These are phyloP conservation scores for Sylvilagus floridanus DNA, from an alignment of 2,797 vertebrate species.

Conservation along the genomic window DNA sequence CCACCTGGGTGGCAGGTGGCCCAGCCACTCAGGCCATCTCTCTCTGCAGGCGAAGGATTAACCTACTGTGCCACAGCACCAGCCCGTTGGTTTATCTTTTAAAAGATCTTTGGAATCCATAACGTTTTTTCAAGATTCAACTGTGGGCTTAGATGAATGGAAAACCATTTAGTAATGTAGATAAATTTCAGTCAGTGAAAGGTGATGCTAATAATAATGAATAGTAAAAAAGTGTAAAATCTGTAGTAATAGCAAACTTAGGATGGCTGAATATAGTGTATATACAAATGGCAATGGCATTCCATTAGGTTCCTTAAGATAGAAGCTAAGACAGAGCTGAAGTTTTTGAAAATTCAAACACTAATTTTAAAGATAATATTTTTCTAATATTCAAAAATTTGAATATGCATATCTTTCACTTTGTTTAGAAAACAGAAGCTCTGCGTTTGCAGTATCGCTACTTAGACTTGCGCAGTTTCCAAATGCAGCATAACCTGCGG, in stretches of 20 bases:
- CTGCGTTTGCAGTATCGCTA: slow-evolving; percentile 97
- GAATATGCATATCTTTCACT: not conserved
- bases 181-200: slow-evolving; percentile 4
- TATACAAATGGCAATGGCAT: not conserved
- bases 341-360: slow-evolving; percentile 39
- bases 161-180: not conserved
- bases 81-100: not conserved
- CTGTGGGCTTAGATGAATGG: not conserved
- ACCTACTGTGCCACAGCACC: no score
- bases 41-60: no score
- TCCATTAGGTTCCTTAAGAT: not conserved
- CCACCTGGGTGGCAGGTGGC: no score
- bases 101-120: slow-evolving; percentile 11
- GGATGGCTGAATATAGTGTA: not conserved
- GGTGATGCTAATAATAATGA: not conserved
- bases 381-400: slow-evolving; percentile 51
- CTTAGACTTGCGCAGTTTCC: slow-evolving; percentile 94
- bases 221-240: slow-evolving; percentile 22
- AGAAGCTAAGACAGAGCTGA: not conserved
- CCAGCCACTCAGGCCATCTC: no score
- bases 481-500: slow-evolving; percentile 93
- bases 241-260: not conserved
- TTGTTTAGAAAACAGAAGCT: slow-evolving; percentile 93
- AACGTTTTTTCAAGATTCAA: not conserved
- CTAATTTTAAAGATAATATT: slow-evolving; percentile 29